phyloP scores from a whole-genome alignment of 2,113 vertebrate species.

The Ivindomyrus marchei region DNA sequence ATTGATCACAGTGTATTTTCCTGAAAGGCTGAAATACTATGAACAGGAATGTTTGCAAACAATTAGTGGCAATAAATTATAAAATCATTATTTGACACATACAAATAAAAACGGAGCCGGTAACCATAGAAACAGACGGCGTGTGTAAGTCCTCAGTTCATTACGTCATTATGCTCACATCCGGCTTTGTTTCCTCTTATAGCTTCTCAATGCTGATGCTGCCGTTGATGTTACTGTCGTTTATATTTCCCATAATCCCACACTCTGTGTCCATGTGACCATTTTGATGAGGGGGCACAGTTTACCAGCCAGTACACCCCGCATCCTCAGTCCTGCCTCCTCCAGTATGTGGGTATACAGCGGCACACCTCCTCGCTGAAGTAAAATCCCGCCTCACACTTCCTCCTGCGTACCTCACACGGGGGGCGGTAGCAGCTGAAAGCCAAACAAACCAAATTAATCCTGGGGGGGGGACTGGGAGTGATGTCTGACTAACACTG shows the following conservation, averaged over 20 bases:
- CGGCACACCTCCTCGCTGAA: slow-evolving; percentile 94
- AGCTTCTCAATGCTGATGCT: slow-evolving; percentile 34
- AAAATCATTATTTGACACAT: slow-evolving; percentile 84
- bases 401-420: slow-evolving; percentile 67
- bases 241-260: slow-evolving; percentile 35
- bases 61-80: slow-evolving; percentile 99
- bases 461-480: background rate
- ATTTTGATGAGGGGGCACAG: slow-evolving; percentile 47
- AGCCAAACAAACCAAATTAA: background rate
- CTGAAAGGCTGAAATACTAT: slow-evolving; percentile 79
- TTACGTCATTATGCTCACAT: slow-evolving; percentile 40
- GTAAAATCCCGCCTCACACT: slow-evolving; percentile 74
- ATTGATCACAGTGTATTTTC: slow-evolving; percentile 92
- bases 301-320: slow-evolving; percentile 28
- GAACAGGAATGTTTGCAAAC: slow-evolving; percentile 76
- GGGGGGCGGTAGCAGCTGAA: slow-evolving; percentile 81
- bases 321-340: slow-evolving; percentile 60
- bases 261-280: slow-evolving; percentile 37
- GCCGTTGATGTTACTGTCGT: background rate
- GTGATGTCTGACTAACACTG: background rate
- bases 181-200: slow-evolving; percentile 39
- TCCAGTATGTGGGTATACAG: slow-evolving; percentile 88
- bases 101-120: slow-evolving; percentile 56
- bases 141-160: slow-evolving; percentile 50
- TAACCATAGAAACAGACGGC: slow-evolving; percentile 58